These are phyloP conservation scores for Helicoverpa zea DNA, from an alignment of 1,140 invertebrate genomes.

Conservation along the genomic window DNA sequence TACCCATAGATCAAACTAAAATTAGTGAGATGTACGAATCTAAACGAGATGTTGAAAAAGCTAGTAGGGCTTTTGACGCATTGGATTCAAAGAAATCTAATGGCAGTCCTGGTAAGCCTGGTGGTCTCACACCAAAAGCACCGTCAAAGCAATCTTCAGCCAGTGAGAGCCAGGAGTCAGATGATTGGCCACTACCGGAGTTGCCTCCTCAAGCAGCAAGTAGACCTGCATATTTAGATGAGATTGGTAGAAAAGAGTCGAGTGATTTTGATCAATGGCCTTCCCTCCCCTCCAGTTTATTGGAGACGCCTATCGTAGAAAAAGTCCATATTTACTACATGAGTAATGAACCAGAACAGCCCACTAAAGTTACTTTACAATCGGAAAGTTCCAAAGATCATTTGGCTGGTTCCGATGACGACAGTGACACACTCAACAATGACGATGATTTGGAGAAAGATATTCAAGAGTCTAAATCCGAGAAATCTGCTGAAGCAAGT, in stretches of 20 bases:
- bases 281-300: conserved; percentile 91
- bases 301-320: conserved; percentile 90
- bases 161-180: conserved; percentile 89
- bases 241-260: conserved; percentile 82
- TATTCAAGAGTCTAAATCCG: conserved; percentile 79
- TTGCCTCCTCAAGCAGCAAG: conserved; percentile 82
- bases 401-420: conserved; percentile 86
- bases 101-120: conserved; percentile 55
- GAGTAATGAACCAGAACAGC: conserved; percentile 90
- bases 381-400: conserved; percentile 88
- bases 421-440: conserved; percentile 88
- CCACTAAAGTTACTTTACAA: conserved; percentile 90
- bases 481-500: conserved; percentile 68
- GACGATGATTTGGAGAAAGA: conserved; percentile 86
- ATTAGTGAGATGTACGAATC: conserved; percentile 87
- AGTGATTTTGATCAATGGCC: conserved; percentile 92
- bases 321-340: conserved; percentile 95
- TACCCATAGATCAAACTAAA: conserved; percentile 90
- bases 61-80: conserved; percentile 63
- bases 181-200: conserved; percentile 90
- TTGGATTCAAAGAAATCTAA: conserved; percentile 64
- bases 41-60: conserved; percentile 75
- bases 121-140: conserved; percentile 53
- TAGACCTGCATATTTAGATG: conserved; percentile 61
- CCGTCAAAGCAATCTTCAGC: conserved; percentile 81